Evolutionary conservation across 2,888 invertebrate genomes (phyloP).

Genomic region (Coelogynopora nodosa): DNA sequence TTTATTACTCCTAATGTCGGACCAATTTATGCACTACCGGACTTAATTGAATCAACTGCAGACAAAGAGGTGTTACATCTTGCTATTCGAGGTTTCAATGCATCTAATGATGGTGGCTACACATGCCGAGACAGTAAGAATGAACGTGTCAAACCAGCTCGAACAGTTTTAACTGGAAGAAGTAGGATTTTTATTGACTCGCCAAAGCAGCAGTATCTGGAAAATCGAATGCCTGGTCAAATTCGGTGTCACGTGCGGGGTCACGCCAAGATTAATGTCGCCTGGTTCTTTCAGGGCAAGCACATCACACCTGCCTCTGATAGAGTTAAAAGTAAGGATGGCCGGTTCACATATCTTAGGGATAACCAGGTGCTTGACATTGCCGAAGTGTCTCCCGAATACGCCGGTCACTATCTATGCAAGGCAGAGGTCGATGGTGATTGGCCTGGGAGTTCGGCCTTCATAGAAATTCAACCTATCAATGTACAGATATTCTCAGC

Average conservation of each 20-base stretch:
- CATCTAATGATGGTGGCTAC: background rate
- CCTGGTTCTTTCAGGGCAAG: constrained; percentile 36
- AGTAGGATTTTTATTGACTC: constrained; percentile 32
- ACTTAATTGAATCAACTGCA: constrained; percentile 8
- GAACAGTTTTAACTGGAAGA: background rate
- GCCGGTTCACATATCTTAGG: constrained; percentile 7
- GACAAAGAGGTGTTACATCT: constrained; percentile 27
- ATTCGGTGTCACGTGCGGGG: constrained; percentile 35
- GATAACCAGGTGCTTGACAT: constrained; percentile 32
- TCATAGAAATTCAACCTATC: constrained; percentile 35
- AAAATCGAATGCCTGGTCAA: constrained; percentile 27
- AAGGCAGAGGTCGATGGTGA: constrained; percentile 37
- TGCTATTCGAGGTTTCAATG: constrained; percentile 13
- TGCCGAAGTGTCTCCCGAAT: background rate
- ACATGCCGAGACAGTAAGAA: background rate
- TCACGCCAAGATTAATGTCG: constrained; percentile 33
- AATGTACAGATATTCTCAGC: background rate
- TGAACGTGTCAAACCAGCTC: background rate
- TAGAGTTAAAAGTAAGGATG: background rate
- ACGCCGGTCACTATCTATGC: constrained; percentile 25
- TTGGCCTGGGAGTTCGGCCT: background rate
- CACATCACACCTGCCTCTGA: background rate
- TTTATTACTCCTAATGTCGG: constrained; percentile 20
- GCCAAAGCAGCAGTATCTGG: constrained; percentile 8
- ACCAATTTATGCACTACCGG: constrained; percentile 29